Conservation (phyloP, 2,888 invertebrate genomes). For the Noctua comes region DNA sequence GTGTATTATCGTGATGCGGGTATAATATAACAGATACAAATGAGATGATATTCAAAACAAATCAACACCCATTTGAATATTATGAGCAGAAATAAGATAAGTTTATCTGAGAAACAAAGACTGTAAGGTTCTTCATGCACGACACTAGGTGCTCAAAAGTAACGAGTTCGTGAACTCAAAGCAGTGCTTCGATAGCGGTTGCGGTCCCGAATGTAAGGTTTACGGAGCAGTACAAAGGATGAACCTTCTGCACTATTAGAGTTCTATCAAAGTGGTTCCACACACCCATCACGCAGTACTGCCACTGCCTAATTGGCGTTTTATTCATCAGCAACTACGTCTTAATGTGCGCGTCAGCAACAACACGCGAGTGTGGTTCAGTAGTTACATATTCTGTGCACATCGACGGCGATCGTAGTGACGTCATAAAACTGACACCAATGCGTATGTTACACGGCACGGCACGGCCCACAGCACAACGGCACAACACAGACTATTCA, state of each 20-base stretch:
- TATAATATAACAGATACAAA: constrained; percentile 12
- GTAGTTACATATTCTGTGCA: constrained; percentile 8
- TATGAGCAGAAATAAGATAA: background rate
- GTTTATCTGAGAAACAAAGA: background rate
- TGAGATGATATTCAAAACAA: background rate
- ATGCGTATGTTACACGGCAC: constrained; percentile 11
- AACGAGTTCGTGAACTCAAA: background rate
- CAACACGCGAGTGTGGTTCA: background rate
- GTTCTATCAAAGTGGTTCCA: background rate
- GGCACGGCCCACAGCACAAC: background rate
- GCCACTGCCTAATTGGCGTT: constrained; percentile 26
- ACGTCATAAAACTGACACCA: constrained; percentile 39
- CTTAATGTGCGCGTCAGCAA: background rate
- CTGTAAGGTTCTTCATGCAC: background rate
- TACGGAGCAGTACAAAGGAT: background rate
- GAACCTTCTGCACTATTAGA: too few species aligned
- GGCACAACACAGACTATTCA: constrained; percentile 47
- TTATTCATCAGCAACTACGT: constrained; percentile 27
- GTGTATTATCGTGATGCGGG: constrained; percentile 8
- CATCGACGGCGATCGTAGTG: constrained; percentile 15
- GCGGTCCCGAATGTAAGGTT: background rate
- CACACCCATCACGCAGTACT: constrained; percentile 5
- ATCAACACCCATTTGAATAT: constrained; percentile 7
- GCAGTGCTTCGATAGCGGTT: background rate
- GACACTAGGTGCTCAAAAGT: background rate